Conservation (phyloP, 2,113 vertebrate species). For the Oreochromis spilurus region DNA sequence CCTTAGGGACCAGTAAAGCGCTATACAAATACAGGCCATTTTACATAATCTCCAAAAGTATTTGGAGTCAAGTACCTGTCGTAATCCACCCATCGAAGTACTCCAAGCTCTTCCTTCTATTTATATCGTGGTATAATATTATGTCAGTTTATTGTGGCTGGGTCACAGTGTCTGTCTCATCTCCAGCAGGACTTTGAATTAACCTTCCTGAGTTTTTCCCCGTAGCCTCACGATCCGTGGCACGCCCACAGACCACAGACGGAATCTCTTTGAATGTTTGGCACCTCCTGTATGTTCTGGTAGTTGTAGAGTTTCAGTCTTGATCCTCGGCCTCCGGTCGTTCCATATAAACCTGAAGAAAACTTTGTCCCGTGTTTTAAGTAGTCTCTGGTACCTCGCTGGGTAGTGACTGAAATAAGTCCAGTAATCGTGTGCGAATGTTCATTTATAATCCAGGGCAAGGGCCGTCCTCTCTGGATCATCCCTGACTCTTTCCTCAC, state of each 20-base stretch:
- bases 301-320: not conserved
- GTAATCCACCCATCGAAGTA: not conserved
- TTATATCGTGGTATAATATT: not conserved
- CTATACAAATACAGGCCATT: no score
- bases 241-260: not conserved
- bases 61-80: not conserved
- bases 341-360: not conserved
- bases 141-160: not conserved
- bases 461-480: not conserved
- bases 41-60: not conserved
- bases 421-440: not conserved
- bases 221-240: not conserved
- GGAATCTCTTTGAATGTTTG: not conserved
- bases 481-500: not conserved
- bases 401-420: not conserved
- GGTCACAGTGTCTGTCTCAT: not conserved
- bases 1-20: no score
- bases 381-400: not conserved
- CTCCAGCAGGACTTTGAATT: not conserved
- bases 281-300: not conserved
- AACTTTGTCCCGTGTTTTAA: not conserved
- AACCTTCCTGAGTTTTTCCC: not conserved
- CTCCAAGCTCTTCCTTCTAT: not conserved
- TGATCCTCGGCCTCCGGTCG: not conserved
- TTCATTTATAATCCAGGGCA: not conserved